These are phyloP conservation scores for Cephus pygmeus DNA, from an alignment of 2,888 invertebrate genomes.

Conservation along the genomic window DNA sequence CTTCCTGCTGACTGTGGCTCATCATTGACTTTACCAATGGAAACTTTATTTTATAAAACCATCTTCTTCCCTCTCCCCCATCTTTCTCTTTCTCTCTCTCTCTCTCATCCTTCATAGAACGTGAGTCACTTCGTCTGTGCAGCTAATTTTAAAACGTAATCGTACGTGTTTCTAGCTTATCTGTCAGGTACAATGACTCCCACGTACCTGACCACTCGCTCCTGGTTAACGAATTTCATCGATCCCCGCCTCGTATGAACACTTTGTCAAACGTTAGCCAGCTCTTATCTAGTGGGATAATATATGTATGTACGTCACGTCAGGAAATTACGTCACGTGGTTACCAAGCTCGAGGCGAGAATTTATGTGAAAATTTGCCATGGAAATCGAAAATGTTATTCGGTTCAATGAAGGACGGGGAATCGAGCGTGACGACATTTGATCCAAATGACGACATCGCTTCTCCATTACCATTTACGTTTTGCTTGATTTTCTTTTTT, in stretches of 20 bases:
- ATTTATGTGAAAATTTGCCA: background rate
- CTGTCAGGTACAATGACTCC: background rate
- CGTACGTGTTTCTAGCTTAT: background rate
- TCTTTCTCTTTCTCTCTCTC: too few species aligned
- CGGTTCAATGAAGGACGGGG: background rate
- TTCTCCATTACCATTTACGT: background rate
- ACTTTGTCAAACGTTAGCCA: background rate
- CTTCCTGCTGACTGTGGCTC: background rate
- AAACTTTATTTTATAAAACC: background rate
- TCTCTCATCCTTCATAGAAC: background rate
- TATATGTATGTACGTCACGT: background rate
- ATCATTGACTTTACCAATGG: background rate
- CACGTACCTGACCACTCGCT: background rate
- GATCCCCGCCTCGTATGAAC: background rate
- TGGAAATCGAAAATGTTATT: background rate
- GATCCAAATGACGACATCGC: background rate
- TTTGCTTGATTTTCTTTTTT: background rate
- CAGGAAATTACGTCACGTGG: background rate
- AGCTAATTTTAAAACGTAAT: background rate
- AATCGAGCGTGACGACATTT: background rate
- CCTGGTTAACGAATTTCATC: background rate
- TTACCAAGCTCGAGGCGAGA: background rate
- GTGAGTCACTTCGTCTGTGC: background rate
- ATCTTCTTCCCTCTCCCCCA: too few species aligned
- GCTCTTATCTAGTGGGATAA: background rate